Conservation (phyloP, 2,113 vertebrate genomes). For the Hyla sarda region DNA sequence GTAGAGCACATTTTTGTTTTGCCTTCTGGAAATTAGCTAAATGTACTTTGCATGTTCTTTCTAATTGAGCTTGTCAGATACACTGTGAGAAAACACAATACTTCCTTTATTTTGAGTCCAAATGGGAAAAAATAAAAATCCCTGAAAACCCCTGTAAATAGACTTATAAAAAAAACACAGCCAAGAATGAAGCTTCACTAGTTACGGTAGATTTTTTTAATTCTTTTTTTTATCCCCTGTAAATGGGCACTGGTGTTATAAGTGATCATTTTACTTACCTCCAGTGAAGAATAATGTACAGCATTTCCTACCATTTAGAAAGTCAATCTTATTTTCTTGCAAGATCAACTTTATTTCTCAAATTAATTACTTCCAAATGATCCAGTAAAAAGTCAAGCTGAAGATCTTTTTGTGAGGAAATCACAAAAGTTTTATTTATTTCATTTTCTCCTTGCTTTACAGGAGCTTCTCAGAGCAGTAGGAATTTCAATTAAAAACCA, state of each 20-base stretch:
- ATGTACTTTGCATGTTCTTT: no score
- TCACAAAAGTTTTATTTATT: slow-evolving; percentile 66
- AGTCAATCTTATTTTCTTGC: slow-evolving; percentile 58
- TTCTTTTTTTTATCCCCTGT: neutral
- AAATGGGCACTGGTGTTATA: neutral
- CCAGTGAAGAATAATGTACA: slow-evolving; percentile 43
- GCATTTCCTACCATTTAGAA: slow-evolving; percentile 46
- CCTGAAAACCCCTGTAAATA: no score
- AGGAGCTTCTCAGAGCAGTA: slow-evolving; percentile 75
- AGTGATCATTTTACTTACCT: slow-evolving; percentile 51
- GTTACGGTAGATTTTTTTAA: no score
- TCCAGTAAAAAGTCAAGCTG: slow-evolving; percentile 60
- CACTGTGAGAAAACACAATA: no score
- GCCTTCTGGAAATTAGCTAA: no score
- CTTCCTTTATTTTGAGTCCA: no score
- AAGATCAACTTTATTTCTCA: slow-evolving; percentile 58
- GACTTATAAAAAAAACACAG: no score
- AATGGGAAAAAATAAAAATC: no score
- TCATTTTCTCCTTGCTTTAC: slow-evolving; percentile 72
- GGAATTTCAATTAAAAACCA: slow-evolving; percentile 85
- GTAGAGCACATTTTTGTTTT: no score
- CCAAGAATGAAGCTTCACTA: no score
- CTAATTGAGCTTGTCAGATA: no score
- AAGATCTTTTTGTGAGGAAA: slow-evolving; percentile 69
- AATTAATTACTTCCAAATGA: slow-evolving; percentile 66